These are phyloP conservation scores for Panthera leo DNA, from an alignment of 2,113 vertebrate genomes.

Conservation along the genomic window DNA sequence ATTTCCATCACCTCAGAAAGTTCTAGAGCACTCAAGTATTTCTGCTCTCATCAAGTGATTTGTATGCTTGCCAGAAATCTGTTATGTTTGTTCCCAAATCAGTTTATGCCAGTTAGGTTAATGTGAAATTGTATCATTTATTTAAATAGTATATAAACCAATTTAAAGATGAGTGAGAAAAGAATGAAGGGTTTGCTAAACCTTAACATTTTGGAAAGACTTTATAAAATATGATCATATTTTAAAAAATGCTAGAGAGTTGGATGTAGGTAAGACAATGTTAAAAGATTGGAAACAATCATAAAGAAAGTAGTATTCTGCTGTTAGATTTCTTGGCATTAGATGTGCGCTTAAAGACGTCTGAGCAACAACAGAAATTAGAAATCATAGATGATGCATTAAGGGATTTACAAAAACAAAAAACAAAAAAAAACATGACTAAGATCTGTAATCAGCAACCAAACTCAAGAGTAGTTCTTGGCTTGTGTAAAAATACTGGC, in stretches of 20 bases:
- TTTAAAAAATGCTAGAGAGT: background rate
- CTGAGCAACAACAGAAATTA: background rate
- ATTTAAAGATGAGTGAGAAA: background rate
- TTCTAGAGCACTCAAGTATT: background rate
- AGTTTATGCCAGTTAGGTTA: background rate
- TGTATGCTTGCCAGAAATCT: background rate
- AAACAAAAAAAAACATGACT: background rate
- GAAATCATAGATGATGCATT: background rate
- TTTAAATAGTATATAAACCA: background rate
- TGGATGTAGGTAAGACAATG: background rate
- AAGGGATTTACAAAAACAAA: background rate
- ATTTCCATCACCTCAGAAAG: background rate
- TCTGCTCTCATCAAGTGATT: background rate
- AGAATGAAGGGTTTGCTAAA: background rate
- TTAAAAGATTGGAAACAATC: background rate
- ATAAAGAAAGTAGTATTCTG: background rate
- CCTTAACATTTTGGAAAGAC: background rate
- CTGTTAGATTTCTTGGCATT: background rate
- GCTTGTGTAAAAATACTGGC: background rate
- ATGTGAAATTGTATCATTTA: background rate
- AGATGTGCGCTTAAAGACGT: background rate
- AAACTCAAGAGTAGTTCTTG: conserved; percentile 27
- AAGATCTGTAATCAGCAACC: background rate
- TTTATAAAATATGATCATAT: background rate
- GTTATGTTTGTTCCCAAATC: background rate